Evolutionary conservation across 2,113 vertebrate genomes (phyloP).

Genomic region (Phalacrocorax aristotelis): DNA sequence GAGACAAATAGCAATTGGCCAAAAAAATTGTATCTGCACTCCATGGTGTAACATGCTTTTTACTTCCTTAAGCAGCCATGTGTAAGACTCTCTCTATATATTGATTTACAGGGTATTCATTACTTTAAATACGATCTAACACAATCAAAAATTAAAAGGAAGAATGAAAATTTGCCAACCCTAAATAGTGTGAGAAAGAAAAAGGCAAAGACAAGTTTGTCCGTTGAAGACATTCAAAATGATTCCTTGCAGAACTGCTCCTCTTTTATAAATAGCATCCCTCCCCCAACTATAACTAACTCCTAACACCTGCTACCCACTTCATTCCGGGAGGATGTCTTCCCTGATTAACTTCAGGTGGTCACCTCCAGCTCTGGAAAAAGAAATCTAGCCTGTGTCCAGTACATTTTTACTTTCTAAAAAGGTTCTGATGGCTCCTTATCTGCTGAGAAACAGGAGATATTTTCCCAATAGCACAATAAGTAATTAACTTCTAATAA

Average conservation of each 20-base stretch:
- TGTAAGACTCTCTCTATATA: neutral
- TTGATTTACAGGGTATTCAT: neutral
- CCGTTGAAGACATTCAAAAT: neutral
- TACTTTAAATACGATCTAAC: neutral
- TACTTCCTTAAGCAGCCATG: neutral
- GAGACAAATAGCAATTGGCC: neutral
- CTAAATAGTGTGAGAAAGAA: neutral
- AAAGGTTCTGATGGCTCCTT: neutral
- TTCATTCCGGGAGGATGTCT: constrained; percentile 39
- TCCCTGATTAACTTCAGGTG: constrained; percentile 61
- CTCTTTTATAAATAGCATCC: constrained; percentile 44
- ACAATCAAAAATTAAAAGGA: neutral
- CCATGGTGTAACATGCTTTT: neutral
- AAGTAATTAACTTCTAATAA: constrained; percentile 42
- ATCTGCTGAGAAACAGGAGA: neutral
- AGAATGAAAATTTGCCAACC: neutral
- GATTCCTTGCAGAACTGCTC: neutral
- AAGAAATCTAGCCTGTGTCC: neutral
- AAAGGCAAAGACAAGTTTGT: neutral
- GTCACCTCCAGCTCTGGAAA: constrained; percentile 49
- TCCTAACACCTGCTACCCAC: constrained; percentile 62
- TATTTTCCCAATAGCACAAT: neutral
- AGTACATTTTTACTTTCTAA: neutral
- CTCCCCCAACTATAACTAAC: constrained; percentile 12
- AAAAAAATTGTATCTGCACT: neutral